Base-by-base conservation (phyloP, 1,140 invertebrate genomes). In the Hylaeus volcanicus region DNA sequence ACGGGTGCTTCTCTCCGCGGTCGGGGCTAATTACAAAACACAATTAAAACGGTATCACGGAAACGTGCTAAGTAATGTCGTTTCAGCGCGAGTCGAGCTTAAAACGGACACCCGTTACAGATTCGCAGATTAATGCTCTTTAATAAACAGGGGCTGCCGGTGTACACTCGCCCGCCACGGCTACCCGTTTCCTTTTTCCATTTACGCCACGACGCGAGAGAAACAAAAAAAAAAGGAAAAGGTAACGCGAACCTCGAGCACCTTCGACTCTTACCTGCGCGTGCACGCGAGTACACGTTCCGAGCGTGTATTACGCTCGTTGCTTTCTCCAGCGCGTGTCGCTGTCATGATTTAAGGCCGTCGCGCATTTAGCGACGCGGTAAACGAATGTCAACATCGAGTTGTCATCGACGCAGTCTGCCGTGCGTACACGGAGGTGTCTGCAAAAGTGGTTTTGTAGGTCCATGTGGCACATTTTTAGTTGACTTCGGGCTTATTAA, bases 51-150 rank as follows among this genome's bases (percentile, higher is more conserved):
- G 74, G 78, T 83, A 87, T 87, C 86, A 79, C 82, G 82, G 81
- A 81, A 87, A 75, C 75, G 68, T 74, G 71, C 51, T 75, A 84
- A 84, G 81, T 86, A 84, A 86, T 73, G 84, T 81, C 74, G 76
- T 81, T 81, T 83, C 65, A 63, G 39, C 79, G 72, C 43, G 83
- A 68, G 70, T 15, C 66, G 84, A 82, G 84, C 26, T 63, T 70
- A 77, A 80, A 83, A 48, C 81, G 81, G 81, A 78, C 86, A 81
- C 81, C 77, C 78, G 78, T 48, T 87, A 86, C 82, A 87, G 82
- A 83, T 87, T 87, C 75, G 77, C 77, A 80, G 78, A 87, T 87
- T 87, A 87, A 87, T 87, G 60, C 86, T 64, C 82, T 87, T 87
- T 87, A 87, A 87, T 87, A 87, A 86, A 84, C 85, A 87, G 70